Evolutionary conservation across 1,140 invertebrate genomes (phyloP).

Genomic region (Drosophila leontia): DNA sequence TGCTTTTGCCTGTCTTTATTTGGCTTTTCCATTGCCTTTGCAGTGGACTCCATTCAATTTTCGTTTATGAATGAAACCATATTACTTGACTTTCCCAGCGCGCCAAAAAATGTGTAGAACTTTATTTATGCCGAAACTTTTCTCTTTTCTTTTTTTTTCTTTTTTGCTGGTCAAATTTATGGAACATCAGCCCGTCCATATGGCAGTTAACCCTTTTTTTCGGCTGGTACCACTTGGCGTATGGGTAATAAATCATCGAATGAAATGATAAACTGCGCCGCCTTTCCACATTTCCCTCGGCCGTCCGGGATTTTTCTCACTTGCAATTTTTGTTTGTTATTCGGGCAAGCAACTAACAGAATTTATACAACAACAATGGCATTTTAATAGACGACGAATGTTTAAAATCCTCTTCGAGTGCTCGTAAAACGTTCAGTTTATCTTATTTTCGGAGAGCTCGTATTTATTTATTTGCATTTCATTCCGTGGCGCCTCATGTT

Average conservation of each 20-base stretch:
- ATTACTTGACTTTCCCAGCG: conserved; percentile 18
- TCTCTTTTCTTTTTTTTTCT: background rate
- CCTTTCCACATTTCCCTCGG: conserved; percentile 1
- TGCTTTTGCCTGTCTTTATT: conserved; percentile 31
- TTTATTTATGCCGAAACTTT: conserved; percentile 33
- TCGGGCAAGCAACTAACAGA: conserved; percentile 1
- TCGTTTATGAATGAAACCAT: conserved; percentile 69
- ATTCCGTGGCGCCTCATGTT: conserved; percentile 48
- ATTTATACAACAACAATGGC: conserved; percentile 20
- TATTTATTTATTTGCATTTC: conserved; percentile 47
- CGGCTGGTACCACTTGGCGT: conserved; percentile 31
- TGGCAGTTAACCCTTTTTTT: conserved; percentile 53
- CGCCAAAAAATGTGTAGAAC: conserved; percentile 25
- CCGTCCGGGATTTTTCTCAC: conserved; percentile 5
- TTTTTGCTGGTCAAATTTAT: conserved; percentile 36
- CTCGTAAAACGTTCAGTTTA: conserved; percentile 72
- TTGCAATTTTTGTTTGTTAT: conserved; percentile 19
- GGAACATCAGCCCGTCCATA: conserved; percentile 24
- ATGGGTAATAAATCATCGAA: conserved; percentile 72
- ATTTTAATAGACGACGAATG: conserved; percentile 64
- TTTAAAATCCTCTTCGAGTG: conserved; percentile 71
- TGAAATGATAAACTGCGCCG: conserved; percentile 65
- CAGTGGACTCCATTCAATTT: conserved; percentile 46
- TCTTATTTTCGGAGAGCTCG: conserved; percentile 35
- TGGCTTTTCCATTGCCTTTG: conserved; percentile 24